Conservation (phyloP, 2,888 invertebrate genomes). For the Hemaris fuciformis region DNA sequence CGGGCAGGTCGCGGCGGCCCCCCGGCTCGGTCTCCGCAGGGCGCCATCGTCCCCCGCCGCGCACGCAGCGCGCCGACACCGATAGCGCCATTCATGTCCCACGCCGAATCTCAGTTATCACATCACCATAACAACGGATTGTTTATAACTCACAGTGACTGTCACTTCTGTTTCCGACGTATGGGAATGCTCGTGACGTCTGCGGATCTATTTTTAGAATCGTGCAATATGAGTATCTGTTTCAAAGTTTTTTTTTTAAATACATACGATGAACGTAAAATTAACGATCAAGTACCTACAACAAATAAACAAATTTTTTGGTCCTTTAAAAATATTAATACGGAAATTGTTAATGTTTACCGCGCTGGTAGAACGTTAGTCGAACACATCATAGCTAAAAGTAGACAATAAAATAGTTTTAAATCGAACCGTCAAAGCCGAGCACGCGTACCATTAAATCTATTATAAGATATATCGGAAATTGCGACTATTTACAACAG, state of each 20-base stretch:
- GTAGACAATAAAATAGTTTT: neutral
- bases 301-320: too few species aligned
- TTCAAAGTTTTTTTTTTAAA: too few species aligned
- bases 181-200: neutral
- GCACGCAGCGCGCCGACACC: slow-evolving; percentile 53
- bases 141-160: slow-evolving; percentile 48
- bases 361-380: too few species aligned
- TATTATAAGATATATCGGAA: slow-evolving; percentile 69
- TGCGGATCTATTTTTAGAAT: neutral
- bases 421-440: slow-evolving; percentile 49
- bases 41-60: slow-evolving; percentile 46
- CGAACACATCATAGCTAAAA: neutral
- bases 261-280: too few species aligned
- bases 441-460: slow-evolving; percentile 53
- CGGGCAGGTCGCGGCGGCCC: slow-evolving; percentile 30
- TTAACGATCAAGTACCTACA: too few species aligned
- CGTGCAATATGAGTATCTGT: neutral
- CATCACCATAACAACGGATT: slow-evolving; percentile 47
- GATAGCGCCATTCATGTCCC: slow-evolving; percentile 60
- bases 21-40: slow-evolving; percentile 42
- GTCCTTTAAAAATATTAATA: neutral
- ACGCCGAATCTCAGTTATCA: slow-evolving; percentile 51
- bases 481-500: slow-evolving; percentile 69
- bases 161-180: slow-evolving; percentile 18
- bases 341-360: too few species aligned